Conservation (phyloP, 2,113 vertebrate genomes). For the Calonectris borealis region DNA sequence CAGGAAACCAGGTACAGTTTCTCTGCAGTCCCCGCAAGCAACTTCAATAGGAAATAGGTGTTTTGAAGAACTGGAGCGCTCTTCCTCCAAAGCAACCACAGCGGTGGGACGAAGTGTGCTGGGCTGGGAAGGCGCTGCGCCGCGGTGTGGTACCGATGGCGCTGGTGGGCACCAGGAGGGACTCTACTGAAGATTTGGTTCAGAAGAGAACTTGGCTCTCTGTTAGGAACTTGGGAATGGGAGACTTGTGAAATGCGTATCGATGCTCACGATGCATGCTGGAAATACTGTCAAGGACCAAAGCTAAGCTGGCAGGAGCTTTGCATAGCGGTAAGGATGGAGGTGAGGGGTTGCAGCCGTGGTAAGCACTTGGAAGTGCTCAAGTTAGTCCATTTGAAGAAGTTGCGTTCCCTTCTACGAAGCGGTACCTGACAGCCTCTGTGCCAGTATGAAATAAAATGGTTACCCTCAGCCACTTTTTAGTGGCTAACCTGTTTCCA, state of each 20-base stretch:
- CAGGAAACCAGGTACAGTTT: background rate
- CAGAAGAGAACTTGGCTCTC: background rate
- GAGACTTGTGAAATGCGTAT: background rate
- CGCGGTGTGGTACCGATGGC: rapidly evolving
- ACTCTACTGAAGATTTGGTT: background rate
- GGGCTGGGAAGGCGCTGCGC: rapidly evolving
- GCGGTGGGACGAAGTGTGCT: background rate
- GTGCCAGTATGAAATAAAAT: background rate
- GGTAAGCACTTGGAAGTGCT: background rate
- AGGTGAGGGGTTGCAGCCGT: background rate
- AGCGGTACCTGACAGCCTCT: background rate
- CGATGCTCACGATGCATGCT: background rate
- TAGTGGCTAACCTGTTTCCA: background rate
- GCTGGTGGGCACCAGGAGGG: background rate
- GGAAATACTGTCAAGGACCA: background rate
- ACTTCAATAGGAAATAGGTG: background rate
- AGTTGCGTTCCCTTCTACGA: background rate
- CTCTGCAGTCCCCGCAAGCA: background rate
- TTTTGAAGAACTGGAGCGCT: background rate
- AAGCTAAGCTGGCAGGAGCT: background rate
- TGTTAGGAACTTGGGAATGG: background rate
- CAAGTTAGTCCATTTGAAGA: background rate
- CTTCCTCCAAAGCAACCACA: background rate
- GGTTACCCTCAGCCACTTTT: background rate
- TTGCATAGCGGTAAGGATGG: background rate